Base-by-base conservation (phyloP, 2,888 invertebrate genomes). In the Ypsolopha sequella region DNA sequence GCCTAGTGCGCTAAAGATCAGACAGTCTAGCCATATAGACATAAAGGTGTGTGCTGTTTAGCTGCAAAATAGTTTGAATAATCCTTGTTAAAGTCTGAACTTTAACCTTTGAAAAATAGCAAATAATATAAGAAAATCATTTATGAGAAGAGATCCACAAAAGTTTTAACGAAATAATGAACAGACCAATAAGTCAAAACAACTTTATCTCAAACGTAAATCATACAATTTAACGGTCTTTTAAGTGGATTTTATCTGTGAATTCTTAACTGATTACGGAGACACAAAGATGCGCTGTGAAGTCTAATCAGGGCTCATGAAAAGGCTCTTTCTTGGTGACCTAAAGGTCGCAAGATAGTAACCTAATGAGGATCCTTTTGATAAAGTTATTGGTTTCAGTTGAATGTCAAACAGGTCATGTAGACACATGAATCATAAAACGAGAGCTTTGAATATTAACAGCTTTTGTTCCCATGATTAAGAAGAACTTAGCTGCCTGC, bases 161-260 rank as follows among this genome's bases (percentile, higher is more conserved):
- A 39, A 39, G 10, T 39, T 39, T 39, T 39, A 10, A 7, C n/a
- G 11, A 39, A 39, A 39, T 11, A 39, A 39, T 39, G n/a, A 39
- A 39, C 39, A 39, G 11, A 33, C 34, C 8, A 45, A 24, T 45
- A 34, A 9, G 33, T 45, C 10, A 45, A 34, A 34, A 33, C 45
- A 41, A 41, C 7, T 56, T 71, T 79, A 79, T 78, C 78, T 58
- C 36, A 43, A 50, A 53, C 64, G 76, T 85, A 85, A 85, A 84
- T 85, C 82, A 82, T 76, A 69, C 61, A 69, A 61, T 63, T 74
- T 81, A 73, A 82, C 66, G 66, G 67, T 67, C 67, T 68, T 79
- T 76, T 79, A 81, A 84, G 78, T 74, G 73, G 70, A 56, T 62
- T 68, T 68, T 80, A 80, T 81, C 80, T 70, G 51, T 46, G 14